Conservation (phyloP, 2,113 vertebrate species). For the Apteryx mantelli region DNA sequence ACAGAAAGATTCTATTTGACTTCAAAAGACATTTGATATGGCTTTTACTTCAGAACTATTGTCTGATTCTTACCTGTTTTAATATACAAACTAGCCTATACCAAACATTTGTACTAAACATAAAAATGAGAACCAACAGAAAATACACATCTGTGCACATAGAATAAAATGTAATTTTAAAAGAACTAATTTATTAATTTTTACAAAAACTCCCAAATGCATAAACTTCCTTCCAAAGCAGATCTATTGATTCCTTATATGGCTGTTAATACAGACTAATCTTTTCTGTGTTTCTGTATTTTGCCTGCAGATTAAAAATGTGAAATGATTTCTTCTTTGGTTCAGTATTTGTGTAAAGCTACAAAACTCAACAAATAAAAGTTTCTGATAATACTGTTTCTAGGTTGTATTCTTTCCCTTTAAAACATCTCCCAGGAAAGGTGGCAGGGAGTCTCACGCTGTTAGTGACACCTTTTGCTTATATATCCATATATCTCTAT, state of each 20-base stretch:
- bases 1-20: neutral
- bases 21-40: neutral
- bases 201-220: neutral
- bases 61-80: neutral
- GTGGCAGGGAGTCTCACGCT: neutral
- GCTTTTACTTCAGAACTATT: neutral
- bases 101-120: neutral
- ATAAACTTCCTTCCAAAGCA: neutral
- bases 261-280: neutral
- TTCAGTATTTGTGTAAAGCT: neutral
- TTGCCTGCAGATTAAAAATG: neutral
- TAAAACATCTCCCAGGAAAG: neutral
- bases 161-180: neutral
- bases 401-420: neutral
- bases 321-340: neutral
- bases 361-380: slow-evolving; percentile 15
- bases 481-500: neutral
- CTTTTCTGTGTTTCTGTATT: neutral
- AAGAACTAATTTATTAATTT: neutral
- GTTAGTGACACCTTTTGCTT: neutral
- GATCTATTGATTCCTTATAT: neutral
- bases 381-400: neutral
- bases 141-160: neutral
- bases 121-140: neutral
- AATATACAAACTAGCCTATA: neutral